phyloP scores from a whole-genome alignment of 2,888 invertebrate genomes.

The Aquatica leii region DNA sequence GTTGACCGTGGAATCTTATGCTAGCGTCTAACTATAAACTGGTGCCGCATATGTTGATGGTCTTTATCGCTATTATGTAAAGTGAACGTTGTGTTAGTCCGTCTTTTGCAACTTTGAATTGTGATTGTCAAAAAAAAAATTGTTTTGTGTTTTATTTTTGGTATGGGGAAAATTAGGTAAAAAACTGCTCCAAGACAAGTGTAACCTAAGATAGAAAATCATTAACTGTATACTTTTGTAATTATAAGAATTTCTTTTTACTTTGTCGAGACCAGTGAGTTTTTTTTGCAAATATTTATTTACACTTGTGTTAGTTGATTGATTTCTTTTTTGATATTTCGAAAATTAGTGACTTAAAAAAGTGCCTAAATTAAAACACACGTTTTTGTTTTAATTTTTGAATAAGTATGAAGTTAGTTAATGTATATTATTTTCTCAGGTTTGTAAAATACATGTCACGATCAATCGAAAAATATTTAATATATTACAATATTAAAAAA shows the following conservation, averaged over 20 bases:
- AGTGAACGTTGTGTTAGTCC: constrained; percentile 20
- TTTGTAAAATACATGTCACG: constrained; percentile 20
- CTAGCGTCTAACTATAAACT: constrained; percentile 50
- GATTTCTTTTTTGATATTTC: neutral
- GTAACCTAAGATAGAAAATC: constrained; percentile 2
- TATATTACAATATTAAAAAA: neutral
- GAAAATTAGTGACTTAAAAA: constrained; percentile 15
- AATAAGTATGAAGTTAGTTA: too few relatives aligned
- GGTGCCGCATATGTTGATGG: constrained; percentile 28
- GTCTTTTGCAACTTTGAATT: constrained; percentile 9
- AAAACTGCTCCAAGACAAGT: constrained; percentile 10
- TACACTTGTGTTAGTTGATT: constrained; percentile 6
- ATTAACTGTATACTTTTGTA: neutral
- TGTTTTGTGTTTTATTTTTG: constrained; percentile 12
- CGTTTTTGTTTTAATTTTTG: neutral
- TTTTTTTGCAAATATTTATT: neutral
- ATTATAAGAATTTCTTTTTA: neutral
- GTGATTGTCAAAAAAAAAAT: constrained; percentile 7
- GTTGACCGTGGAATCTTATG: constrained; percentile 63
- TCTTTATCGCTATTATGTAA: constrained; percentile 21
- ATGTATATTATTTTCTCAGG: constrained; percentile 21
- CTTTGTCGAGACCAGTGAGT: constrained; percentile 3
- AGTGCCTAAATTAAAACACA: constrained; percentile 11
- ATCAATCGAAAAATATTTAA: constrained; percentile 5
- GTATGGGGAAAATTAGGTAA: constrained; percentile 9